Percentiles rank a stretch among this genome's conserved stretches.
Conservation (phyloP, 2,113 vertebrate species). For the Megaptera novaeangliae region DNA sequence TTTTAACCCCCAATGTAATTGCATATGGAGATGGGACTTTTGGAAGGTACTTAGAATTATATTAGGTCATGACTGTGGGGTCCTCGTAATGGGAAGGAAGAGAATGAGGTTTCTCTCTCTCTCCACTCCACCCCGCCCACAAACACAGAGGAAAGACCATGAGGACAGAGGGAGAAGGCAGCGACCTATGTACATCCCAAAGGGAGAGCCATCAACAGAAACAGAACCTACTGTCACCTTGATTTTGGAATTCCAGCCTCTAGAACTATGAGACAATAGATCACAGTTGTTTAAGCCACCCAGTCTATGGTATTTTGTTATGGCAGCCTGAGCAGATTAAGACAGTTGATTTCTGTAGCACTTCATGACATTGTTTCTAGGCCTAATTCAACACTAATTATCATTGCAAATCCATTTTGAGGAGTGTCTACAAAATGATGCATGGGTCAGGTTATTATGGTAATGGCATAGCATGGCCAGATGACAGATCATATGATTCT, state of each 20-base stretch:
- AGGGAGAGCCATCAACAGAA: not conserved
- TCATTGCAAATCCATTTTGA: not conserved
- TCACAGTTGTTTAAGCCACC: not conserved
- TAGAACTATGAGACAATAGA: not conserved
- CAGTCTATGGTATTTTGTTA: not conserved
- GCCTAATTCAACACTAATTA: not conserved
- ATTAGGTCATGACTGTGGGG: not conserved
- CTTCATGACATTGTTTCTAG: not conserved
- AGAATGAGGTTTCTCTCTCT: not conserved
- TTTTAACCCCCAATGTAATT: not conserved
- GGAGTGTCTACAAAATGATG: not conserved
- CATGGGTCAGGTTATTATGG: not conserved
- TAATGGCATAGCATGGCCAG: not conserved
- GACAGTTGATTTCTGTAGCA: not conserved
- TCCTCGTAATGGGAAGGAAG: not conserved
- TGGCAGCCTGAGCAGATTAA: not conserved
- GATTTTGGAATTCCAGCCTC: not conserved
- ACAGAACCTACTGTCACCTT: not conserved
- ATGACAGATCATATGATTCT: not conserved
- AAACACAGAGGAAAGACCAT: not conserved
- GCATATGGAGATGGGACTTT: not conserved
- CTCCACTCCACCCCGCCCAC: too few species aligned
- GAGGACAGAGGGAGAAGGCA: not conserved
- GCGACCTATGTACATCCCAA: too few species aligned
- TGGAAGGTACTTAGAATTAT: not conserved